phyloP scores from a whole-genome alignment of 2,797 vertebrate genomes.

The Propithecus deckenii region DNA sequence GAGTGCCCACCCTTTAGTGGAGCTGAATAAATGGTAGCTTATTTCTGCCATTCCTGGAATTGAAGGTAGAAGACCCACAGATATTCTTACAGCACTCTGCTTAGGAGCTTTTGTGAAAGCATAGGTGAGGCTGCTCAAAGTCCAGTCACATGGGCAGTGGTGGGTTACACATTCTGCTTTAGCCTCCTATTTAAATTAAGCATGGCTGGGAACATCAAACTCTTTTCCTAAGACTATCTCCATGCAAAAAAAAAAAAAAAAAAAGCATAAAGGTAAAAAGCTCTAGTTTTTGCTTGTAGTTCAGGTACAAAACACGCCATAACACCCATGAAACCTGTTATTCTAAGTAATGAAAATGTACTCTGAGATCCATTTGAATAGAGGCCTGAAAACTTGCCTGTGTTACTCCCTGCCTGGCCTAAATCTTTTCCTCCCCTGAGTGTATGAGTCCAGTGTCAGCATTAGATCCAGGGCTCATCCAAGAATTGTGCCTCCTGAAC shows the following conservation, averaged over 20 bases:
- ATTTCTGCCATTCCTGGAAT: background rate
- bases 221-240: background rate
- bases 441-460: background rate
- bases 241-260: background rate
- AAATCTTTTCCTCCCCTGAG: background rate
- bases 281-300: background rate
- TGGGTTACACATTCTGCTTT: background rate
- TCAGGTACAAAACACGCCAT: background rate
- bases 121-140: background rate
- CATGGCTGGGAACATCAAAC: background rate
- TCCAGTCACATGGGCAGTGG: background rate
- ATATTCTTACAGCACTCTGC: background rate
- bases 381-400: background rate
- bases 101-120: background rate
- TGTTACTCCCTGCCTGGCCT: background rate
- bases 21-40: background rate
- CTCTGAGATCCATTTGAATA: background rate
- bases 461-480: background rate
- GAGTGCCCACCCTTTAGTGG: background rate
- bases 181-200: background rate
- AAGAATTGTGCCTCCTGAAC: background rate
- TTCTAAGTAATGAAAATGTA: background rate
- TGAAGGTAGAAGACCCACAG: background rate
- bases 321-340: background rate
- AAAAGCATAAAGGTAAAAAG: background rate